These are phyloP conservation scores for Lithophane socia DNA, from an alignment of 2,888 invertebrate genomes.

Conservation along the genomic window DNA sequence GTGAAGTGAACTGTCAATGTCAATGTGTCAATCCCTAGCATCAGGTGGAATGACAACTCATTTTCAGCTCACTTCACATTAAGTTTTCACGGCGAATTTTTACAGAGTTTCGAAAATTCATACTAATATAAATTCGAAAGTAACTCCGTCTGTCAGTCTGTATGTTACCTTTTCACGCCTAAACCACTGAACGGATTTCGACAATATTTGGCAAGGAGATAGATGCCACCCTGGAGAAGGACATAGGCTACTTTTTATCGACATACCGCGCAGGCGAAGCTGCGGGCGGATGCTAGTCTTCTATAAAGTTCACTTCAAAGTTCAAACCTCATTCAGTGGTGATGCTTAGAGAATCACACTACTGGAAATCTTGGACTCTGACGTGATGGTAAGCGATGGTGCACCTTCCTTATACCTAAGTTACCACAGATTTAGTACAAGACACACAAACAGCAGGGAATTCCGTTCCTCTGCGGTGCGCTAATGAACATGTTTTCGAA, in stretches of 20 bases:
- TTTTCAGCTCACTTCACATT: too few relatives aligned
- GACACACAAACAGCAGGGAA: not conserved
- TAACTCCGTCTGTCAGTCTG: too few relatives aligned
- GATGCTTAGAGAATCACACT: not conserved
- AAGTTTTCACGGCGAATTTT: too few relatives aligned
- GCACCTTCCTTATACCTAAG: not conserved
- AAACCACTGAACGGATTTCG: too few relatives aligned
- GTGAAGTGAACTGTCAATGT: not conserved
- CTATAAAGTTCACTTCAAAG: not conserved
- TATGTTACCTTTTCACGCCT: too few relatives aligned
- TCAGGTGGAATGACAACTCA: not conserved
- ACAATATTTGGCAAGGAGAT: too few relatives aligned
- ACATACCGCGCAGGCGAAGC: too few relatives aligned
- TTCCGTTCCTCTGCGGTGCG: not conserved
- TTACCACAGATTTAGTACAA: too few relatives aligned
- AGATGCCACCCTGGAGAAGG: too few relatives aligned
- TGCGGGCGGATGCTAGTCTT: too few relatives aligned
- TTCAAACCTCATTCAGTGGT: not conserved
- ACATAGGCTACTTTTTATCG: too few relatives aligned
- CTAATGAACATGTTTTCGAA: constrained; percentile 4
- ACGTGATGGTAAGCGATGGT: not conserved
- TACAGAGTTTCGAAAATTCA: not conserved
- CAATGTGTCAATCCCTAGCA: not conserved
- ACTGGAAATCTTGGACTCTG: not conserved
- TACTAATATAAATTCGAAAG: too few relatives aligned